These are phyloP conservation scores for Cremastobaeus sp. DNA, from an alignment of 2,888 invertebrate genomes.

Conservation along the genomic window DNA sequence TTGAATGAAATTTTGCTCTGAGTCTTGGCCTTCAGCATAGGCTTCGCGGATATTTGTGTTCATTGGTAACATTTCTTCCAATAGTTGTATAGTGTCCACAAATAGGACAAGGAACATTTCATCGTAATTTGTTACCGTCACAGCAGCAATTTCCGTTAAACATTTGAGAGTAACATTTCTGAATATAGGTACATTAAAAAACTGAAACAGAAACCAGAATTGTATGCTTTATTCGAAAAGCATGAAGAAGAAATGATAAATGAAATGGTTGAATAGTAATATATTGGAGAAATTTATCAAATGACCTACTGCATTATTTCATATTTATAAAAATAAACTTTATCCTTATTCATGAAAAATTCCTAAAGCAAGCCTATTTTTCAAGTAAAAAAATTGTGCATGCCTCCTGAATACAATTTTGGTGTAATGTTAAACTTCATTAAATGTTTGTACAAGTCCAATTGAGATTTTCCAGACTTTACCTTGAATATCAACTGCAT, in stretches of 20 bases:
- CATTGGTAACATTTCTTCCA: slow-evolving; percentile 94
- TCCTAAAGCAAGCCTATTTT: no score
- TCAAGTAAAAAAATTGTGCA: no score
- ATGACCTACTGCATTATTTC: no score
- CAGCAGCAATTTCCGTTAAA: slow-evolving; percentile 97
- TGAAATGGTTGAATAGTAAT: no score
- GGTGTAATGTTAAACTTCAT: no score
- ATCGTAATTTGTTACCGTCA: slow-evolving; percentile 93
- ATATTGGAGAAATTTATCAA: no score
- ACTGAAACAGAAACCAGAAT: slow-evolving; percentile 79
- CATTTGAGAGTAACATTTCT: slow-evolving; percentile 99
- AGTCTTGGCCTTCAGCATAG: slow-evolving; percentile 94
- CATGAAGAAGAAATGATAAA: no score
- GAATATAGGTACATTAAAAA: slow-evolving; percentile 97
- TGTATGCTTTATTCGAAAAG: background rate
- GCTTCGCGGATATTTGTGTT: slow-evolving; percentile 95
- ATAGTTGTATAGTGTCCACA: slow-evolving; percentile 93
- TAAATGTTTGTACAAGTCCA: no score
- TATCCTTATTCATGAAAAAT: no score
- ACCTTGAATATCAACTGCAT: slow-evolving; percentile 93
- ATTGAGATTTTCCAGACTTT: slow-evolving; percentile 32
- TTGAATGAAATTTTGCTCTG: slow-evolving; percentile 99
- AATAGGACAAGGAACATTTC: slow-evolving; percentile 94
- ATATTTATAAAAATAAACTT: no score
- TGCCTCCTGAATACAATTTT: no score